Evolutionary conservation across 2,113 vertebrate species (phyloP).

Genomic region (Zosterops japonicus): DNA sequence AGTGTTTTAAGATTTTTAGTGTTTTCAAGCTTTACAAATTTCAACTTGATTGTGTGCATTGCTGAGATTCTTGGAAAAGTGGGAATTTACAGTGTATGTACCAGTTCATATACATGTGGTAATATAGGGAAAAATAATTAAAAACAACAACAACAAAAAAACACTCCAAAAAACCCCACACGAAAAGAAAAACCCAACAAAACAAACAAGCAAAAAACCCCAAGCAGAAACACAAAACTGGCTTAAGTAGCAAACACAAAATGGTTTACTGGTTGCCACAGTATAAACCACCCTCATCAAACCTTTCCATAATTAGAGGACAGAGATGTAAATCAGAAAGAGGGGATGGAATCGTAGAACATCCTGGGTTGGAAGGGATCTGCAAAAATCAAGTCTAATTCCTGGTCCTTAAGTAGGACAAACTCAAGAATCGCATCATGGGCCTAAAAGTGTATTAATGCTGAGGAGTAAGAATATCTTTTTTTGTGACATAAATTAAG

Average conservation of each 20-base stretch:
- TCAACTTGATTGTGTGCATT: not conserved
- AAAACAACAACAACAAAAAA: not conserved
- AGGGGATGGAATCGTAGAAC: not conserved
- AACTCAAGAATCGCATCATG: not conserved
- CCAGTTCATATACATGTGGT: not conserved
- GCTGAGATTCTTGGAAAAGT: not conserved
- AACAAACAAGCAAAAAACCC: not conserved
- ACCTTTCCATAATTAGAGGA: not conserved
- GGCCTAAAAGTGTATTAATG: not conserved
- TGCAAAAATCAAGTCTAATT: not conserved
- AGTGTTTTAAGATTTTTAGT: not conserved
- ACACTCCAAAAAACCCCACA: not conserved
- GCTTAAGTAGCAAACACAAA: not conserved
- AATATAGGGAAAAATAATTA: not conserved
- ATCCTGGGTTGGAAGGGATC: not conserved
- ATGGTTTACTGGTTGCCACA: not conserved
- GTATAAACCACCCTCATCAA: not conserved
- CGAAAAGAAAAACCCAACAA: not conserved
- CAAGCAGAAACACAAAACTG: not conserved
- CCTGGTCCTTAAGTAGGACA: not conserved
- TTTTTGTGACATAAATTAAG: not conserved
- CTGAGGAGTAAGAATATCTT: not conserved
- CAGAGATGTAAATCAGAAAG: not conserved
- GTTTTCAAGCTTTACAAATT: not conserved
- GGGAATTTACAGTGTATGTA: not conserved